Evolutionary conservation across 1,140 invertebrate genomes (phyloP).

Genomic region (Calliopsis andreniformis): DNA sequence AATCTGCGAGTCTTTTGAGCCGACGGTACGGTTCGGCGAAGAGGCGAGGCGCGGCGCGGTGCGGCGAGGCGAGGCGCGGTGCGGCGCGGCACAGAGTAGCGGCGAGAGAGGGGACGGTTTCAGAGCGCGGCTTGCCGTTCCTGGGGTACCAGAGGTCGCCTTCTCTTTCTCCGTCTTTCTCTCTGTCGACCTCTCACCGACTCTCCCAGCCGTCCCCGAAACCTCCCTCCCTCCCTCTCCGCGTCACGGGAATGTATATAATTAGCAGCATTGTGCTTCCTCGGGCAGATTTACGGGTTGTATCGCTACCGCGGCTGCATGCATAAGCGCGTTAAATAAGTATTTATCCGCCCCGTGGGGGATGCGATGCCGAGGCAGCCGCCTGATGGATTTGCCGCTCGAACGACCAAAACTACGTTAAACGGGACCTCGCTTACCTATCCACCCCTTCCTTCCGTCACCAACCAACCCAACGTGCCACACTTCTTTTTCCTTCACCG

Average conservation of each 20-base stretch:
- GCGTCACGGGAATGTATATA: constrained; percentile 81
- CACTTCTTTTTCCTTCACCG: too few relatives aligned
- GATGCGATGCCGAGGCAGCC: constrained; percentile 71
- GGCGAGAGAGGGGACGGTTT: constrained; percentile 45
- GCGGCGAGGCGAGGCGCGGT: constrained; percentile 20
- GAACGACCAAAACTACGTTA: constrained; percentile 66
- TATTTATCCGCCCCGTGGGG: constrained; percentile 81
- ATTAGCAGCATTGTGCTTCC: constrained; percentile 81
- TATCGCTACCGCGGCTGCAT: constrained; percentile 80
- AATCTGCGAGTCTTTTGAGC: constrained; percentile 81
- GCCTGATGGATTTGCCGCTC: constrained; percentile 77
- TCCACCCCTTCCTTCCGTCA: not conserved
- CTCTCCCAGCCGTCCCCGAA: constrained; percentile 37
- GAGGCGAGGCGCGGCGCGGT: constrained; percentile 14
- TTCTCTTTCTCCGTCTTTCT: constrained; percentile 58
- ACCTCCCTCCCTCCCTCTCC: constrained; percentile 53
- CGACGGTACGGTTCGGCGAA: constrained; percentile 59
- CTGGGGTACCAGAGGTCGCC: constrained; percentile 63
- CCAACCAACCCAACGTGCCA: not conserved
- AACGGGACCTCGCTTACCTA: constrained; percentile 48
- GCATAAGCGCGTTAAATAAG: constrained; percentile 82
- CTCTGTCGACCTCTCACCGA: constrained; percentile 43
- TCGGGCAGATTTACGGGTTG: constrained; percentile 81
- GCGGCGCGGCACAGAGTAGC: too few relatives aligned
- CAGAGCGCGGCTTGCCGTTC: constrained; percentile 51